Evolutionary conservation across 2,113 vertebrate species (phyloP).

Genomic region (Actenoides hombroni): DNA sequence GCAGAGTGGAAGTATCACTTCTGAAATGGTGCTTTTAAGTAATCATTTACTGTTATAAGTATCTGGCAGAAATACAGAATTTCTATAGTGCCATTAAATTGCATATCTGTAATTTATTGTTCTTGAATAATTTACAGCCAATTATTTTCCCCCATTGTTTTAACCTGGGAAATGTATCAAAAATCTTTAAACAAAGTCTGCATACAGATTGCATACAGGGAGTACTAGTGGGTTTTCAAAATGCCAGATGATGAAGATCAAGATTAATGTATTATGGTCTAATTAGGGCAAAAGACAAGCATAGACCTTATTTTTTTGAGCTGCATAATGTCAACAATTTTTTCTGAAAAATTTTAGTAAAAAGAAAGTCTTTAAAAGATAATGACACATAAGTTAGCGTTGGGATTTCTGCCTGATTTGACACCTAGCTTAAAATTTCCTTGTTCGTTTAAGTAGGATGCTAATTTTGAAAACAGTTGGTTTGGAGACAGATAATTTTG

Average conservation of each 20-base stretch:
- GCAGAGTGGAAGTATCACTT: background rate
- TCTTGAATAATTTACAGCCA: background rate
- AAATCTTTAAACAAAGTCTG: conserved; percentile 10
- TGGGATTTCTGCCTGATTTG: background rate
- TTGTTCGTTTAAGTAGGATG: background rate
- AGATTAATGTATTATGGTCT: background rate
- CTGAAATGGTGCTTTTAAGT: background rate
- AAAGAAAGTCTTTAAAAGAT: background rate
- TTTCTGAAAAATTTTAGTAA: background rate
- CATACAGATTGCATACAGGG: background rate
- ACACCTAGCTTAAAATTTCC: background rate
- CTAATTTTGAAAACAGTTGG: background rate
- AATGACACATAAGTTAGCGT: background rate
- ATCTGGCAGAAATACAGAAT: background rate
- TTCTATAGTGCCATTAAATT: background rate
- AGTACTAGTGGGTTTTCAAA: background rate
- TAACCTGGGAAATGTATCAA: background rate
- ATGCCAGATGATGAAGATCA: background rate
- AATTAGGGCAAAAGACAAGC: background rate
- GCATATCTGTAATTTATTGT: background rate
- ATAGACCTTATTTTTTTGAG: background rate
- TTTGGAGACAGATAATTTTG: background rate
- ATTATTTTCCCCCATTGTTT: background rate
- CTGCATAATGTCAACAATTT: background rate
- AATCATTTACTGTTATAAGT: background rate